Evolutionary conservation across 1,140 invertebrate genomes (phyloP).

Genomic region (Hyles euphorbiae): DNA sequence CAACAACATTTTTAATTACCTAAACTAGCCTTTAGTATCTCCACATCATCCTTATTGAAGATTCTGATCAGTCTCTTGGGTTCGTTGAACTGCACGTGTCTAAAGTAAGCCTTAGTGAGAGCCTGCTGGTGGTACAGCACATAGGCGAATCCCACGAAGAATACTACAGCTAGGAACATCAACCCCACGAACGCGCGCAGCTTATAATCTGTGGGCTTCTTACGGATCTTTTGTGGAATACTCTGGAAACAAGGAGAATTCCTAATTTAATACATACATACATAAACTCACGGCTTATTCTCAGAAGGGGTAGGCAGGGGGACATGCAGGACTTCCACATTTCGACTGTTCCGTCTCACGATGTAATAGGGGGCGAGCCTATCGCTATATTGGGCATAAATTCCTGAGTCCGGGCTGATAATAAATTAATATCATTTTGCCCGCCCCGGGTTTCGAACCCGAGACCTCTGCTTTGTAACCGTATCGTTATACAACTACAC

Average conservation of each 20-base stretch:
- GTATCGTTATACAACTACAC: too few species aligned
- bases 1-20: slow-evolving; percentile 62
- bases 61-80: slow-evolving; percentile 85
- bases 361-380: too few species aligned
- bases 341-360: too few species aligned
- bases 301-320: too few species aligned
- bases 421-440: too few species aligned
- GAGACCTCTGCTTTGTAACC: too few species aligned
- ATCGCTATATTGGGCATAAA: too few species aligned
- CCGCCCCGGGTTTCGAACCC: too few species aligned
- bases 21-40: slow-evolving; percentile 83
- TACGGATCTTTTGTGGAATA: slow-evolving; percentile 76
- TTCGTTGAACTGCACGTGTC: slow-evolving; percentile 89
- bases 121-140: slow-evolving; percentile 89
- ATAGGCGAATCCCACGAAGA: slow-evolving; percentile 89
- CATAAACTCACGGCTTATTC: too few species aligned
- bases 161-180: slow-evolving; percentile 86
- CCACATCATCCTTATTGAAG: slow-evolving; percentile 81
- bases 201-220: slow-evolving; percentile 83
- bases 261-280: background rate
- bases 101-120: slow-evolving; percentile 87
- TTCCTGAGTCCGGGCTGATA: too few species aligned
- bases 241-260: slow-evolving; percentile 42
- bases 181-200: slow-evolving; percentile 87
- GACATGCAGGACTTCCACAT: too few species aligned